Evolutionary conservation across 2,797 vertebrate species (phyloP).

Genomic region (Australoheros facetus): DNA sequence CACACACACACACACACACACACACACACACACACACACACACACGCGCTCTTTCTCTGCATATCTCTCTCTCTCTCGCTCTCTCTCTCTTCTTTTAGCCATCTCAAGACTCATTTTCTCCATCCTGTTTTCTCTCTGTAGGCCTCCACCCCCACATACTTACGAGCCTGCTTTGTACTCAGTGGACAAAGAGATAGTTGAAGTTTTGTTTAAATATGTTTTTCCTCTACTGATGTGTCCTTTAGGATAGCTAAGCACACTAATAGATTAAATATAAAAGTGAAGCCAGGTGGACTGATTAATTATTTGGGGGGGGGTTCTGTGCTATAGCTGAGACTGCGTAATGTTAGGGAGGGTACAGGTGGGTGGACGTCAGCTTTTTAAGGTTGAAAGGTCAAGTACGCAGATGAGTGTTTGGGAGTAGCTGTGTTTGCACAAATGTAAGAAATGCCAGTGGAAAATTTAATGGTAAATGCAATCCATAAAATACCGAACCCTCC

Average conservation of each 20-base stretch:
- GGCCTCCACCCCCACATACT: conserved; percentile 62
- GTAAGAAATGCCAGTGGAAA: background rate
- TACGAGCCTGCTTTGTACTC: conserved; percentile 29
- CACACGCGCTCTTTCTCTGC: background rate
- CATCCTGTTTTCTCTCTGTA: conserved; percentile 66
- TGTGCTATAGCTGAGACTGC: background rate
- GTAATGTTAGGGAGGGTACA: background rate
- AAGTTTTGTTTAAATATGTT: conserved; percentile 20
- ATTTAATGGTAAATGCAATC: background rate
- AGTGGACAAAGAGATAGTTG: conserved; percentile 27
- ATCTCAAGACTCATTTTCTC: conserved; percentile 50
- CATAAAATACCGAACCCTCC: background rate
- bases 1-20: too few relatives aligned
- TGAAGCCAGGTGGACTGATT: background rate
- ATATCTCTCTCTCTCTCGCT: too few relatives aligned
- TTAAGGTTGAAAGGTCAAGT: conserved; percentile 16
- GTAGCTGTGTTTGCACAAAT: conserved; percentile 16
- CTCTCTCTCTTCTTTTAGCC: conserved; percentile 18
- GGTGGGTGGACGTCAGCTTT: conserved; percentile 27
- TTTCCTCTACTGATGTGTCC: background rate
- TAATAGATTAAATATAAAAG: background rate
- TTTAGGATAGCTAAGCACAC: conserved; percentile 19
- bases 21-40: too few relatives aligned
- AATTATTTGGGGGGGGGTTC: background rate
- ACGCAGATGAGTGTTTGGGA: conserved; percentile 18